A percentile compares a stretch with the other conserved stretches of the same genome.
These are phyloP conservation scores for Cephonodes hylas DNA, from an alignment of 2,888 invertebrate genomes.

Conservation along the genomic window DNA sequence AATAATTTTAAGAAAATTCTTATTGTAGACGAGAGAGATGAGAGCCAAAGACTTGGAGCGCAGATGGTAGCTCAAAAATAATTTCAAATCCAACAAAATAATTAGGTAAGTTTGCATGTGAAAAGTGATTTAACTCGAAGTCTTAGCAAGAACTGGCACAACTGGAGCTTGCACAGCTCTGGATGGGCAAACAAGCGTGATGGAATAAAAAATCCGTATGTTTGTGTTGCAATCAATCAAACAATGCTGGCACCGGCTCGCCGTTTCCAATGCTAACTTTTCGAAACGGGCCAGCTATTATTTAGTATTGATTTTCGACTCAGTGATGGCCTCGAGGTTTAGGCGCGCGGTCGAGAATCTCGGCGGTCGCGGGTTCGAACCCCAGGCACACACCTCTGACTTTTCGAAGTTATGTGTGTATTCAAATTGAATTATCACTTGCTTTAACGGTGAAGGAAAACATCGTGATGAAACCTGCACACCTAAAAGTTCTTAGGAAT, in stretches of 20 bases:
- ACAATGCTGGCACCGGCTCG: conserved; percentile 59
- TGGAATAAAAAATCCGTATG: conserved; percentile 64
- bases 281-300: conserved; percentile 59
- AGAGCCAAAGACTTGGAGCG: neutral
- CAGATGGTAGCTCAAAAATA: conserved; percentile 11
- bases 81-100: conserved; percentile 4
- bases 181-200: conserved; percentile 52
- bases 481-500: too few species aligned
- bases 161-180: conserved; percentile 3
- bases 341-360: too few species aligned
- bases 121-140: conserved; percentile 24
- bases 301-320: conserved; percentile 70
- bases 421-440: too few species aligned
- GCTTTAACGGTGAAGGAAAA: too few species aligned
- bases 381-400: too few species aligned
- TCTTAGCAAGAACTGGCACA: conserved; percentile 22
- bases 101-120: neutral
- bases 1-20: neutral
- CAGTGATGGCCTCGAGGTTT: too few species aligned
- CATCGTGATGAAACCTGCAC: too few species aligned
- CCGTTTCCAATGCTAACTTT: conserved; percentile 67
- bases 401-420: too few species aligned
- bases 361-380: too few species aligned
- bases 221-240: conserved; percentile 78
- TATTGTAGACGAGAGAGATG: neutral